These are phyloP conservation scores for Pungitius pungitius DNA, from an alignment of 2,113 vertebrate species.

Conservation along the genomic window DNA sequence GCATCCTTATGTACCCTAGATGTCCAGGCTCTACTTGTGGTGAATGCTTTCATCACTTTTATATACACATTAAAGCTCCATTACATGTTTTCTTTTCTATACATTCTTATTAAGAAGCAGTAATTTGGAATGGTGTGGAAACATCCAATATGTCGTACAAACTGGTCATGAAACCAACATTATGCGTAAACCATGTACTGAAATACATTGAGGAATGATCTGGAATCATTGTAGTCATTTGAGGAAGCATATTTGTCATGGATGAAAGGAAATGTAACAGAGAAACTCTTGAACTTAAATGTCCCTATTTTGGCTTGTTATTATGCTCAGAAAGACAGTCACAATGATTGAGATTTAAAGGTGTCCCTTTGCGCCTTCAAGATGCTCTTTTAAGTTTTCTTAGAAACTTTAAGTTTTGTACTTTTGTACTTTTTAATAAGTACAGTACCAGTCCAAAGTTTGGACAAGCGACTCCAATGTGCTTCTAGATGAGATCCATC, in stretches of 20 bases:
- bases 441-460: too few species aligned
- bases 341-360: background rate
- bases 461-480: too few species aligned
- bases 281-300: background rate
- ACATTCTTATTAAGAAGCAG: background rate
- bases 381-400: background rate
- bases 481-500: too few species aligned
- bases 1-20: constrained; percentile 22
- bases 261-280: background rate
- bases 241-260: background rate
- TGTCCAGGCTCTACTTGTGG: constrained; percentile 11
- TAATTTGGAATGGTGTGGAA: background rate
- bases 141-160: background rate
- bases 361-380: background rate
- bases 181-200: background rate
- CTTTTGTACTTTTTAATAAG: too few species aligned
- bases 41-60: constrained; percentile 15
- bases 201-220: background rate
- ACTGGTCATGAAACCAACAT: background rate
- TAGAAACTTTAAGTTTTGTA: too few species aligned
- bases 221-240: background rate
- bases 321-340: background rate
- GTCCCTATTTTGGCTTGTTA: background rate
- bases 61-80: constrained; percentile 8
- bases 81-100: constrained; percentile 3